Conservation (phyloP, 2,797 vertebrate genomes). For the Xiphorhynchus erythropygius region DNA sequence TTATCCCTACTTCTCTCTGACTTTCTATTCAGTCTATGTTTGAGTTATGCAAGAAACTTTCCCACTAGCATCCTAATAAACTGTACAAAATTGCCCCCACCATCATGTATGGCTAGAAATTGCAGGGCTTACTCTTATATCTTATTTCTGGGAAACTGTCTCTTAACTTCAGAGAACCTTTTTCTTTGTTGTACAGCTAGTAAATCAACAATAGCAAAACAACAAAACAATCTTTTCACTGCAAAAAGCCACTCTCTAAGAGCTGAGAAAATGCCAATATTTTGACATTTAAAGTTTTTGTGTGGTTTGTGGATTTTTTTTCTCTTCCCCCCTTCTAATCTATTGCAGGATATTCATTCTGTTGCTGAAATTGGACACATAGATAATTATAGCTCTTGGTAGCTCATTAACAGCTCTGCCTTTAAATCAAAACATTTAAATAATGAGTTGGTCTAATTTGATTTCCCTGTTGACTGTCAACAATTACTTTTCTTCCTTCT, state of each 20-base stretch:
- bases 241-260: neutral
- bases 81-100: neutral
- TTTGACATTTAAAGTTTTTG: neutral
- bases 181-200: neutral
- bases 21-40: neutral
- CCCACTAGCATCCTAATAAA: neutral
- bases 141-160: neutral
- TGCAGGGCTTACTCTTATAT: neutral
- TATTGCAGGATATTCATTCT: slow-evolving; percentile 27
- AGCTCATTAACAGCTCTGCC: slow-evolving; percentile 42
- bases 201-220: neutral
- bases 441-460: slow-evolving; percentile 60
- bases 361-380: slow-evolving; percentile 3
- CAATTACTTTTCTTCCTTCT: slow-evolving; percentile 5
- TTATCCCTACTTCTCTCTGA: neutral
- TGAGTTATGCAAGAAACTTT: neutral
- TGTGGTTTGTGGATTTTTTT: neutral
- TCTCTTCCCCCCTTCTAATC: neutral
- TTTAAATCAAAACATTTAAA: slow-evolving; percentile 60
- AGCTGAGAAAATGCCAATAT: neutral
- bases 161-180: neutral
- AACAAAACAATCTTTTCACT: neutral
- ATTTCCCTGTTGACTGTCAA: slow-evolving; percentile 53
- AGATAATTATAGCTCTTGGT: slow-evolving; percentile 48
- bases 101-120: neutral